Conservation (phyloP, 1,140 invertebrate genomes). For the Cryptotermes secundus region DNA sequence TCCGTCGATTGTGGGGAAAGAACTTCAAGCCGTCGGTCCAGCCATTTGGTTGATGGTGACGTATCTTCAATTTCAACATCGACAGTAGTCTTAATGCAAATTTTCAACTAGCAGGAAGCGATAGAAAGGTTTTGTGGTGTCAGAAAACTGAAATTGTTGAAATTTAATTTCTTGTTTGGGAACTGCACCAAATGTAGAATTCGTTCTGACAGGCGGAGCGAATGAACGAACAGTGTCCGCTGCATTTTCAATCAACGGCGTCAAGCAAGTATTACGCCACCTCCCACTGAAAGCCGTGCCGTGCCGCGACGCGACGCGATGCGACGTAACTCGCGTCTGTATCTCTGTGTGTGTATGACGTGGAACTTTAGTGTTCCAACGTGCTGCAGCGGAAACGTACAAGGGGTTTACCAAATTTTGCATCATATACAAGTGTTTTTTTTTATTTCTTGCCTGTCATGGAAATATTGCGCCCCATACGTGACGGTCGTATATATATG, state of each 20-base stretch:
- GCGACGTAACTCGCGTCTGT: no score
- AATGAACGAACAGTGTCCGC: neutral
- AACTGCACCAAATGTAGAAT: constrained; percentile 7
- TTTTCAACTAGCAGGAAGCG: neutral
- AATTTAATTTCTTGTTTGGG: constrained; percentile 17
- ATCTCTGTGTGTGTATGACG: neutral
- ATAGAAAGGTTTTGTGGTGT: constrained; percentile 1
- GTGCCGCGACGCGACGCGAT: no score
- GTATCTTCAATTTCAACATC: neutral
- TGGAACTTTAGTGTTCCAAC: neutral
- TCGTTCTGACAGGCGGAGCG: constrained; percentile 8
- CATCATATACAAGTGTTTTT: no score
- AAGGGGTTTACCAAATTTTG: neutral
- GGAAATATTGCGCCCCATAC: no score
- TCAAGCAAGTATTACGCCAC: neutral
- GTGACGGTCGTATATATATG: no score
- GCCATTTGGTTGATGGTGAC: neutral
- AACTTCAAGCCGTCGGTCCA: neutral
- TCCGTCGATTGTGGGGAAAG: neutral
- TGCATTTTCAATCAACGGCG: constrained; percentile 15
- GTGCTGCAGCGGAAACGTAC: neutral
- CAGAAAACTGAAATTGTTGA: constrained; percentile 12
- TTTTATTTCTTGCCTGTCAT: no score
- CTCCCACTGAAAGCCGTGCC: neutral
- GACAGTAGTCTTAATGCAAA: neutral